Percentiles rank a stretch among this genome's conserved stretches.
Evolutionary conservation across 2,797 vertebrate species (phyloP).

Genomic region (Catamblyrhynchus diadema): DNA sequence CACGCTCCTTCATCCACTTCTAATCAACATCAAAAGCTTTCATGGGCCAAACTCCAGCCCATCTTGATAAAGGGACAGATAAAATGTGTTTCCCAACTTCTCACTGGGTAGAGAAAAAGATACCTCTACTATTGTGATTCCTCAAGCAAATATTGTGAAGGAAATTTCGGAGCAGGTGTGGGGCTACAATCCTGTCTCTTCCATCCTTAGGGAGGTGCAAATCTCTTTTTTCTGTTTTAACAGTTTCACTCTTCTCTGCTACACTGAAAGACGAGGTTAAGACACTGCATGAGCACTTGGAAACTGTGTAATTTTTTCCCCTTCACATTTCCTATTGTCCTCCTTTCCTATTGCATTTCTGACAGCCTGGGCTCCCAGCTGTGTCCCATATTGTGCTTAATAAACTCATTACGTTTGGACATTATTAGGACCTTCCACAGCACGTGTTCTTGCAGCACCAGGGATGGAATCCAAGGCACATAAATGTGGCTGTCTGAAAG

Average conservation of each 20-base stretch:
- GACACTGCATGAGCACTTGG: neutral
- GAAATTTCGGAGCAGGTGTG: neutral
- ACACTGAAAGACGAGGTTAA: neutral
- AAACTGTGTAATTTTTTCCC: neutral
- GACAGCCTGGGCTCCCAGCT: neutral
- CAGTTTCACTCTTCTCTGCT: neutral
- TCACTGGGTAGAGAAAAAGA: neutral
- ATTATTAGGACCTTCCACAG: neutral
- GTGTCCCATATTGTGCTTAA: neutral
- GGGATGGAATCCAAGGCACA: neutral
- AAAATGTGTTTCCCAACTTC: neutral
- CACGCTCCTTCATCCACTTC: neutral
- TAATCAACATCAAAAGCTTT: neutral
- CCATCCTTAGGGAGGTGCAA: neutral
- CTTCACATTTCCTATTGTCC: neutral
- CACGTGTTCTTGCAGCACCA: neutral
- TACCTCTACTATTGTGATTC: neutral
- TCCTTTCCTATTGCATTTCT: neutral
- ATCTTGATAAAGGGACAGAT: neutral
- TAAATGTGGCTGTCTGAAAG: neutral
- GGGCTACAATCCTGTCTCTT: neutral
- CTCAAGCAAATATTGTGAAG: neutral
- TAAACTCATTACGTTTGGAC: neutral
- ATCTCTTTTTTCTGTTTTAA: neutral
- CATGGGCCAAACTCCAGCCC: neutral